These are phyloP conservation scores for Pandemis cinnamomeana DNA, from an alignment of 2,888 invertebrate genomes.

Conservation along the genomic window DNA sequence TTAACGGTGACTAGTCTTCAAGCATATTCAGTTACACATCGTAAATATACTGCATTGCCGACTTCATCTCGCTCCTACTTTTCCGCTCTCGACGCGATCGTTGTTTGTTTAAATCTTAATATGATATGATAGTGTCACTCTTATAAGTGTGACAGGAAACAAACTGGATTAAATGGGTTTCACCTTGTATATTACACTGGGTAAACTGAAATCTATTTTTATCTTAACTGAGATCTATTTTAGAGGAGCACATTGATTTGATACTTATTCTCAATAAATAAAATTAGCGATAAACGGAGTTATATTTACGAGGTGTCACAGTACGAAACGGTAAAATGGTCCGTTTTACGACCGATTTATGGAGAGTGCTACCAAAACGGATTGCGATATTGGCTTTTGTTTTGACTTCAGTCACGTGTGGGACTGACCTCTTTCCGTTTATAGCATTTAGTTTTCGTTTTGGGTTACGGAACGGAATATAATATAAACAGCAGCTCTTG, in stretches of 20 bases:
- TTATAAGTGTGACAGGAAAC: constrained; percentile 42
- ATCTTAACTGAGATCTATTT: background rate
- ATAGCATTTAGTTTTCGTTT: constrained; percentile 42
- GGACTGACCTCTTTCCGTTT: constrained; percentile 50
- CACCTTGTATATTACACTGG: background rate
- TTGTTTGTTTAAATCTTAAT: constrained; percentile 58
- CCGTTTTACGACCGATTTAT: constrained; percentile 65
- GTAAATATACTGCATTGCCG: constrained; percentile 41
- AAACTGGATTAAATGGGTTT: constrained; percentile 27
- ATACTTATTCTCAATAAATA: constrained; percentile 17
- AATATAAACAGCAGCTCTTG: constrained; percentile 16
- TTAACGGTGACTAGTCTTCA: constrained; percentile 68
- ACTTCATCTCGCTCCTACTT: constrained; percentile 6
- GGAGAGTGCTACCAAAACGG: constrained; percentile 63
- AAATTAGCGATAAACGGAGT: constrained; percentile 46
- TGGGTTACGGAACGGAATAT: constrained; percentile 10
- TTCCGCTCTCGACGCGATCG: constrained; percentile 51
- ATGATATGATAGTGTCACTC: constrained; percentile 61
- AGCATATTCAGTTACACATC: constrained; percentile 70
- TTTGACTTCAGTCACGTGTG: constrained; percentile 75
- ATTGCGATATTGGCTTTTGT: constrained; percentile 68
- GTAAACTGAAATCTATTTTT: background rate
- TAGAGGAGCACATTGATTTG: background rate
- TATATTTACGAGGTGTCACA: constrained; percentile 64
- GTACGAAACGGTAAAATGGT: constrained; percentile 58